A percentile compares a stretch with the other conserved stretches of the same genome.
Evolutionary conservation across 2,113 vertebrate species (phyloP).

Genomic region (Erythrocercus mccallii): DNA sequence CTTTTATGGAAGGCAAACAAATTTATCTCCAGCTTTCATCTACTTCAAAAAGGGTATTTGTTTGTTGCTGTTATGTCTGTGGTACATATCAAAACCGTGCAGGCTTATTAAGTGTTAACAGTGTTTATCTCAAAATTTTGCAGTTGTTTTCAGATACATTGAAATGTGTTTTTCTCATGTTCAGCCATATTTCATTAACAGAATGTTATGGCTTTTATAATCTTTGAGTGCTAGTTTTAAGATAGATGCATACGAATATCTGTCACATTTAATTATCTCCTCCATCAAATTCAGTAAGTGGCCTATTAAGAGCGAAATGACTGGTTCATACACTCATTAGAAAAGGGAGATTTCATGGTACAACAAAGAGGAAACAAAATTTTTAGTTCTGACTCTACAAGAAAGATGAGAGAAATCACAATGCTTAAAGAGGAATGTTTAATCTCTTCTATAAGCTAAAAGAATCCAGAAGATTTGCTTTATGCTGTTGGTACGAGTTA

Average conservation of each 20-base stretch:
- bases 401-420: neutral
- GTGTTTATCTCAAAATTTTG: conserved; percentile 68
- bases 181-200: conserved; percentile 54
- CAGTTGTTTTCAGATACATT: conserved; percentile 53
- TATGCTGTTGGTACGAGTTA: neutral
- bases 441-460: neutral
- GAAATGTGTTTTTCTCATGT: conserved; percentile 60
- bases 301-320: conserved; percentile 61
- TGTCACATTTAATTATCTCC: conserved; percentile 74
- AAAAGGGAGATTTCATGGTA: conserved; percentile 58
- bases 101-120: conserved; percentile 68
- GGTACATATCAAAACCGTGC: neutral
- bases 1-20: conserved; percentile 19
- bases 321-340: conserved; percentile 69
- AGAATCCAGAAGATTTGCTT: neutral
- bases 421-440: conserved; percentile 9
- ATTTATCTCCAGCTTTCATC: conserved; percentile 50
- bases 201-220: conserved; percentile 64
- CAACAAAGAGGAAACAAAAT: conserved; percentile 18
- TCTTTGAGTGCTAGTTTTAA: conserved; percentile 70
- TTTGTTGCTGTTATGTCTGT: neutral
- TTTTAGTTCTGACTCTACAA: conserved; percentile 37
- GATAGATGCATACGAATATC: conserved; percentile 65
- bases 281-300: conserved; percentile 68
- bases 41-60: conserved; percentile 13